Conservation (phyloP, 2,797 vertebrate genomes). For the Adrianichthys oophorus region DNA sequence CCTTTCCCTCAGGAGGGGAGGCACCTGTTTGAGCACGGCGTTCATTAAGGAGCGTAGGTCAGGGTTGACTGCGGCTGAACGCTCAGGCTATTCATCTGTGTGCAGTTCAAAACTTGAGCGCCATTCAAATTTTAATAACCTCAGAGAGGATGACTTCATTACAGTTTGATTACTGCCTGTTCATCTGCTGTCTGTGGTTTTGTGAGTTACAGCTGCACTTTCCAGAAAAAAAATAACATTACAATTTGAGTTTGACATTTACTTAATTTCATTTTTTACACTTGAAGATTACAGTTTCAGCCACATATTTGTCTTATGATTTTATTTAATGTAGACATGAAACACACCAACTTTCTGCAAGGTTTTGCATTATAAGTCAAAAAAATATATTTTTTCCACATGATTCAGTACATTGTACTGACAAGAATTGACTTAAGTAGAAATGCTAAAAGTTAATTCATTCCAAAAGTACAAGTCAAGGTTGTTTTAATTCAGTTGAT, state of each 20-base stretch:
- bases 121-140: constrained; percentile 64
- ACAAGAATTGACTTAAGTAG: too few species aligned
- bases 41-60: constrained; percentile 49
- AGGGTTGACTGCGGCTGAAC: constrained; percentile 22
- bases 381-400: too few species aligned
- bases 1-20: constrained; percentile 33
- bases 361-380: too few species aligned
- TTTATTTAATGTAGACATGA: too few species aligned
- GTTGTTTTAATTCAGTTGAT: too few species aligned
- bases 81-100: constrained; percentile 27
- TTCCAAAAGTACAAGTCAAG: too few species aligned
- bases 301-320: too few species aligned
- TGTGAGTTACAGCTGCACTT: neutral
- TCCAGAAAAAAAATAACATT: neutral
- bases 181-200: constrained; percentile 31
- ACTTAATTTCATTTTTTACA: too few species aligned
- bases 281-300: too few species aligned
- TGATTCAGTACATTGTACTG: too few species aligned
- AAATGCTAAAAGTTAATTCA: too few species aligned
- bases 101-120: constrained; percentile 41
- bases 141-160: constrained; percentile 52
- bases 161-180: constrained; percentile 40
- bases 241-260: neutral
- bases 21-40: constrained; percentile 35
- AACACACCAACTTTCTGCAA: too few species aligned